Base-by-base conservation (phyloP, 1,140 invertebrate species). In the Pomacea maculata region DNA sequence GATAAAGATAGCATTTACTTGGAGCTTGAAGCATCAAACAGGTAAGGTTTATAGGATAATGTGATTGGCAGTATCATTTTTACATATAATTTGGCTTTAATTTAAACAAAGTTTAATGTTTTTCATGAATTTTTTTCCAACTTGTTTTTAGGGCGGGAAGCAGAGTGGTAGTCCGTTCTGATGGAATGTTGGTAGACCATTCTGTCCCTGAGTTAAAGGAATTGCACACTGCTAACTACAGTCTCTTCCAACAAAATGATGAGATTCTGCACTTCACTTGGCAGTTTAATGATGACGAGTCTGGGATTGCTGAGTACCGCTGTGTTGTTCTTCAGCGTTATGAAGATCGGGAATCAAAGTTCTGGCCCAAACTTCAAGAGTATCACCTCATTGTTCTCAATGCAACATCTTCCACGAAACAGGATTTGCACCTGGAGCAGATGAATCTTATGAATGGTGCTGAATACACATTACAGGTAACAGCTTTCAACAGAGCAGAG, bases 181-280 rank as follows among this genome's bases (percentile, higher is more conserved):
- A 85, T 80, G 85, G 85, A 29, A 83, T 82, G 71, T 9, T 80
- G 25, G 77, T 86, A 65, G 85, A 86, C 70, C 82, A 81, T n/a
- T 83, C 84, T 29, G 76, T 84, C 54, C 85, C 85, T 6, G 34
- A 75, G 11, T 57, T 86, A 8, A 52, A 78, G 14, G 78, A 71
- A 68, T 29, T 85, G 29, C 17, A 80, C 64, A 80, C 80, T 8
- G 61, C 79, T 52, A 57, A 82, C 17, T 77, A 78, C 34, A 25
- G 15, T 10, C 64, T 54, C 14, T 86, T 75, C 64, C 85, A 84
- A 61, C 61, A 65, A 29, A 25, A 70, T 9, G 67, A 81, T 61
- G 25, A 29, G 17, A 61, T 73, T 52, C 67, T 86, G 4, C 15
- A 79, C 75, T 68, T 84, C 4, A 68, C 75, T 14, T 85, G 84